Base-by-base conservation (phyloP, 2,797 vertebrate species). In the Karalla daura region DNA sequence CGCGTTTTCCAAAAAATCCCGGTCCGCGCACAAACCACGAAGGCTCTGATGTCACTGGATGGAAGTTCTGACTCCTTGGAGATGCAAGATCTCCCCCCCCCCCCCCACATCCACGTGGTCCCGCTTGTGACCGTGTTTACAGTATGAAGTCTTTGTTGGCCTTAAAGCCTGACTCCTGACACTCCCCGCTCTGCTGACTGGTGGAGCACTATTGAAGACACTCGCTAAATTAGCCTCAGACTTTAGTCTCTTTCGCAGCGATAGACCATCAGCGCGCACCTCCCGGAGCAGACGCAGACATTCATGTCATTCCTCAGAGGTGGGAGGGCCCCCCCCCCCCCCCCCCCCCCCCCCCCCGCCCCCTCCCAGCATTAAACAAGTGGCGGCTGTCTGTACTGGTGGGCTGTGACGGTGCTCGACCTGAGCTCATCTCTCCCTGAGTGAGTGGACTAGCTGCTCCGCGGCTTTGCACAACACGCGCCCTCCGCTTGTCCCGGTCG, bases 231-330 rank as follows among this genome's bases (percentile, higher is more conserved):
- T 18, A 36, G 12, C 14, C 53, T 35, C 3, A 52, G 53, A 39
- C 24, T 39, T 52, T 28, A 30, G 45, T 39, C 51, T 59, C 39
- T 51, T 64, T 58, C 50, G 27, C 30, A 32, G 36, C 30, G 33
- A 33, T 36, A 27, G 23, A 45, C 23, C 20, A 39, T 61, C 37
- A 30, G 32, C 44, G 28, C 44, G 5, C 15, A n/a, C 39, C 70
- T 55, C 56, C 37, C 37, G 21, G 12, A 8, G 30, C 41, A 64
- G 47, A 36, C n/a, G 27, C 7, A 50, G 15, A 50, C 50, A 76
- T 65, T 64, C 27, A 64, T 41, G 41, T 53, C 53, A n/a, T 60
- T 17, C 39, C 39, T 12, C 17, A 40, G 33, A 46, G 7, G 20
- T 47, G 35, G 23, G 54, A 49, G 50, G 18, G n/a, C n/a, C n/a